phyloP scores from a whole-genome alignment of 1,140 invertebrate genomes.

The Diabrotica undecimpunctata region DNA sequence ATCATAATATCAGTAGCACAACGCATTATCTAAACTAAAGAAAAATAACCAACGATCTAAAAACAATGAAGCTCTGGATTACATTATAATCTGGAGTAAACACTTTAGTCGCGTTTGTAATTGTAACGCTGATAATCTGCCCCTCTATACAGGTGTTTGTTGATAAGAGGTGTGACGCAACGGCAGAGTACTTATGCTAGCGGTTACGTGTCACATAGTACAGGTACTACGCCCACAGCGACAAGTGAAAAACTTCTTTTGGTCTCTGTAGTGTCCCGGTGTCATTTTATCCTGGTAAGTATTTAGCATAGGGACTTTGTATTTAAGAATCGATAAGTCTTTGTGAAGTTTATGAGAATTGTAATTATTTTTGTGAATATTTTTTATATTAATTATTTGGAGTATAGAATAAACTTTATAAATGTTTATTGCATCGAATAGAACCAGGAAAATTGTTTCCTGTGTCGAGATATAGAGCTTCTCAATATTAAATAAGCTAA shows the following conservation, averaged over 20 bases:
- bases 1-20: neutral
- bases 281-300: too few relatives aligned
- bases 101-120: slow-evolving; percentile 2
- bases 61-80: slow-evolving; percentile 7
- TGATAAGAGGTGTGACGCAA: slow-evolving; percentile 11
- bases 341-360: too few relatives aligned
- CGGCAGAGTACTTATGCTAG: slow-evolving; percentile 12
- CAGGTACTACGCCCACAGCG: slow-evolving; percentile 19
- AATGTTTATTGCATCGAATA: too few relatives aligned
- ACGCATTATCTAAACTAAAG: neutral
- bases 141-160: slow-evolving; percentile 11
- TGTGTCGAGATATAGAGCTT: too few relatives aligned
- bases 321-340: too few relatives aligned
- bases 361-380: too few relatives aligned
- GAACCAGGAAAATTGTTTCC: too few relatives aligned
- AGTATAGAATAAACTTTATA: too few relatives aligned
- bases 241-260: slow-evolving; percentile 13
- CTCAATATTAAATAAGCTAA: too few relatives aligned
- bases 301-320: too few relatives aligned
- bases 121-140: slow-evolving; percentile 9
- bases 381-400: too few relatives aligned
- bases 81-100: slow-evolving; percentile 1
- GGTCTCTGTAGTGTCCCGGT: neutral
- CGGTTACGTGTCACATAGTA: slow-evolving; percentile 20
- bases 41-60: neutral